Percentiles rank a stretch among this genome's conserved stretches.
phyloP scores from a whole-genome alignment of 2,888 invertebrate genomes.

The Leptogaster cylindrica region DNA sequence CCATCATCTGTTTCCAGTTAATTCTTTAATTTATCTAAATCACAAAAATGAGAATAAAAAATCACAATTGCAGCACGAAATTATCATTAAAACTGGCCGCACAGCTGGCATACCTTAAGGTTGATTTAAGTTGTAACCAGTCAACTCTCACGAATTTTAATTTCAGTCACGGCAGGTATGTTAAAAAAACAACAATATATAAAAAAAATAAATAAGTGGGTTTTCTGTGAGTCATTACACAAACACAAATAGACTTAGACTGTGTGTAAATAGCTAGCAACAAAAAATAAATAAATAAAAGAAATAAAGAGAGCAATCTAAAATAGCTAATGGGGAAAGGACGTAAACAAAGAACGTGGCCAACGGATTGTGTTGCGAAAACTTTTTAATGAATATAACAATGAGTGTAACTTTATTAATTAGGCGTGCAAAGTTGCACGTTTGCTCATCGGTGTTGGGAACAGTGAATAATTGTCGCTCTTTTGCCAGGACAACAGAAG shows the following conservation, averaged over 20 bases:
- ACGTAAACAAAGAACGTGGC: conserved; percentile 2
- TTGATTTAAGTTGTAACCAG: conserved; percentile 9
- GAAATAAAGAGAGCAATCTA: not conserved
- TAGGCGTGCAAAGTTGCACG: conserved; percentile 20
- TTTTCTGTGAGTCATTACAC: conserved; percentile 23
- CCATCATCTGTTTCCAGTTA: too few species aligned
- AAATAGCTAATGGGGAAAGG: not conserved
- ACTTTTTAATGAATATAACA: conserved; percentile 11
- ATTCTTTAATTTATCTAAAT: too few species aligned
- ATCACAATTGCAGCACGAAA: not conserved
- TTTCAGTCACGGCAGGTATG: conserved; percentile 17
- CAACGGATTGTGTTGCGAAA: not conserved
- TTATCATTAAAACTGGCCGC: conserved; percentile 13
- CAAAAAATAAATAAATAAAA: too few species aligned
- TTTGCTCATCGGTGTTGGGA: conserved; percentile 1
- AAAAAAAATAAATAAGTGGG: not conserved
- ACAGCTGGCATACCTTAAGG: conserved; percentile 20
- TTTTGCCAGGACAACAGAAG: too few species aligned
- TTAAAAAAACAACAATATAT: not conserved
- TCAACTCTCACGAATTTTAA: conserved; percentile 29
- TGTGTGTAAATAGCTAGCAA: not conserved
- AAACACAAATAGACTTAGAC: conserved; percentile 10
- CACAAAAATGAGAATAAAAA: too few species aligned
- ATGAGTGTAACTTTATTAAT: conserved; percentile 15
- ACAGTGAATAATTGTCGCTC: conserved; percentile 11